Evolutionary conservation across 2,888 invertebrate genomes (phyloP).

Genomic region (Drosophila niveifrons): DNA sequence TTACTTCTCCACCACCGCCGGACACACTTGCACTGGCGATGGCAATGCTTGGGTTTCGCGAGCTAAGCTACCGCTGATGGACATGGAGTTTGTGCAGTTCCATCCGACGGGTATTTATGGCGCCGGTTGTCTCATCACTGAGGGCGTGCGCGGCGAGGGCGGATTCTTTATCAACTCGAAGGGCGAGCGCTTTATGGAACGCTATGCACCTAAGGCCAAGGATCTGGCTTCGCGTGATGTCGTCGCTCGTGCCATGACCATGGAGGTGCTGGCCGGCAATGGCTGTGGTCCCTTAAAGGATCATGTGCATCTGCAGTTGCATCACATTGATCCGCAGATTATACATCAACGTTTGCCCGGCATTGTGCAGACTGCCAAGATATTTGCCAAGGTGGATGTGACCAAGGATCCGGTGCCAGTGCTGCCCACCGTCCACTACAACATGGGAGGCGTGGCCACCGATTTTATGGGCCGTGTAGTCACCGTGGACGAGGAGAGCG

Average conservation of each 20-base stretch:
- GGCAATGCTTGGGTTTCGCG: conserved; percentile 98
- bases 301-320: conserved; percentile 96
- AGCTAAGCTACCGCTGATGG: conserved; percentile 96
- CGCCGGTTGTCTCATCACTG: conserved; percentile 98
- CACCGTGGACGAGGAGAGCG: conserved; percentile 66
- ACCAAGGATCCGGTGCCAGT: conserved; percentile 99
- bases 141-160: conserved; percentile 98
- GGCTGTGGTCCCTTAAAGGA: conserved; percentile 98
- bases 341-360: conserved; percentile 93
- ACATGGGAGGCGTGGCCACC: conserved; percentile 99
- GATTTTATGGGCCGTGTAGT: conserved; percentile 97
- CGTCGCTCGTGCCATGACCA: conserved; percentile 98
- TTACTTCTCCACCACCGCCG: conserved; percentile 99
- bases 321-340: conserved; percentile 97
- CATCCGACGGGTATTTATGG: conserved; percentile 99
- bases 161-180: conserved; percentile 98
- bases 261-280: conserved; percentile 98
- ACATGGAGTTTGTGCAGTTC: conserved; percentile 99
- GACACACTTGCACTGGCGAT: conserved; percentile 99
- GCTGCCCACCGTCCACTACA: conserved; percentile 99
- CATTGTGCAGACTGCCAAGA: conserved; percentile 99
- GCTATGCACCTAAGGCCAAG: conserved; percentile 98
- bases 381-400: conserved; percentile 99
- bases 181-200: conserved; percentile 99
- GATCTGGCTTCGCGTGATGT: conserved; percentile 99